Conservation (phyloP, 2,888 invertebrate genomes). For the Sceliomorpha sp. region DNA sequence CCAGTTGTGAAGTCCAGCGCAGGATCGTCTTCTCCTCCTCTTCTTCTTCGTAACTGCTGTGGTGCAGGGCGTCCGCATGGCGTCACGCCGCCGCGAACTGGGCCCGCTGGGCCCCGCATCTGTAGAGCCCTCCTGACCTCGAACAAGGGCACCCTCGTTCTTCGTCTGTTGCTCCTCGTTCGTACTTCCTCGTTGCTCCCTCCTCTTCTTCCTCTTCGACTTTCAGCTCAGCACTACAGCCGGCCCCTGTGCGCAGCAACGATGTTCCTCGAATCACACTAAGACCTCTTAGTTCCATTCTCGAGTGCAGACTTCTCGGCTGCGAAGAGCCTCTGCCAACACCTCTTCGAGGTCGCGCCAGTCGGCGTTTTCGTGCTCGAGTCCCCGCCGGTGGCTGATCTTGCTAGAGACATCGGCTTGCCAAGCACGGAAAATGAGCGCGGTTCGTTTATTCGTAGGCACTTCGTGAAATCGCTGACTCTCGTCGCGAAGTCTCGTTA, state of each 20-base stretch:
- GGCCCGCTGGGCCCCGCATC: constrained; percentile 77
- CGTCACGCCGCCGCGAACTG: constrained; percentile 79
- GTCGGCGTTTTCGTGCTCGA: constrained; percentile 44
- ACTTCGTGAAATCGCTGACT: background rate
- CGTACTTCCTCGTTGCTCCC: constrained; percentile 27
- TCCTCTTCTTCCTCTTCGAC: constrained; percentile 14
- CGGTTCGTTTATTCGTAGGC: background rate
- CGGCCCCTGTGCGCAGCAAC: background rate
- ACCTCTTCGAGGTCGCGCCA: constrained; percentile 47
- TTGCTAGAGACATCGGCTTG: constrained; percentile 58
- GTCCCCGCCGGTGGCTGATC: constrained; percentile 37
- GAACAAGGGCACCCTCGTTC: constrained; percentile 31
- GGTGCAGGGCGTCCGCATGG: constrained; percentile 78
- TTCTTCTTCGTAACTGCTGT: constrained; percentile 66
- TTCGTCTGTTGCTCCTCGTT: constrained; percentile 15
- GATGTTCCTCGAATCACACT: background rate
- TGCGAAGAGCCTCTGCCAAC: constrained; percentile 1
- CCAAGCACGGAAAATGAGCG: too few relatives aligned
- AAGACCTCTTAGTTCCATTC: constrained; percentile 27
- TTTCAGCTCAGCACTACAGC: constrained; percentile 3
- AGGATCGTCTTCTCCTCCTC: constrained; percentile 57
- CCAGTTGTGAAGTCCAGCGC: background rate
- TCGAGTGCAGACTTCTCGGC: constrained; percentile 6
- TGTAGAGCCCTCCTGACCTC: constrained; percentile 70
- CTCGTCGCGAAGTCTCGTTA: background rate